phyloP scores from a whole-genome alignment of 2,797 vertebrate genomes.

The Coccyzus lansbergi region DNA sequence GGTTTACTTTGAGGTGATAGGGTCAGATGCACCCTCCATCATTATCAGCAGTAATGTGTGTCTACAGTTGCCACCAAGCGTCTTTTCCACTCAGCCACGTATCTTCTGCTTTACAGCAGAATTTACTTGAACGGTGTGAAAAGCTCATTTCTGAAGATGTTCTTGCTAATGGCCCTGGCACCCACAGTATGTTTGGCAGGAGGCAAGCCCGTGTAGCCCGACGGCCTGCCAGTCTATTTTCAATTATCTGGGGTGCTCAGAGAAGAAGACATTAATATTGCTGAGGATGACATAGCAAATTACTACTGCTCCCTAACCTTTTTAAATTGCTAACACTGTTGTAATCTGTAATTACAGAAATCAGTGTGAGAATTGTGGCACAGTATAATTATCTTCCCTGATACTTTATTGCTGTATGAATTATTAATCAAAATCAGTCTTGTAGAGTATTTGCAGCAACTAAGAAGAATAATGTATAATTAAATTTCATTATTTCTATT shows the following conservation, averaged over 20 bases:
- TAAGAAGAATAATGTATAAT: slow-evolving; percentile 83
- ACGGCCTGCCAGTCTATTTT: slow-evolving; percentile 71
- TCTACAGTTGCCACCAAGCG: not conserved
- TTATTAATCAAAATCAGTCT: slow-evolving; percentile 88
- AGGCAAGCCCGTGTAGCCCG: slow-evolving; percentile 48
- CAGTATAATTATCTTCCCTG: slow-evolving; percentile 84
- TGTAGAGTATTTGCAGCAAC: slow-evolving; percentile 84
- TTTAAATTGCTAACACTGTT: slow-evolving; percentile 84
- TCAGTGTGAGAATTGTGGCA: slow-evolving; percentile 84
- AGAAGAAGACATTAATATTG: slow-evolving; percentile 76
- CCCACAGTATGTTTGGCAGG: slow-evolving; percentile 46
- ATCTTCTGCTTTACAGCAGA: not conserved
- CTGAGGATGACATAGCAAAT: slow-evolving; percentile 84
- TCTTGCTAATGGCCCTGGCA: slow-evolving; percentile 46
- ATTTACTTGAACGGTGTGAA: slow-evolving; percentile 43
- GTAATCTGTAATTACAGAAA: slow-evolving; percentile 87
- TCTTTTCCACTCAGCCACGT: not conserved
- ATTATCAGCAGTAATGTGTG: accelerated
- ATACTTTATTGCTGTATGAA: slow-evolving; percentile 86
- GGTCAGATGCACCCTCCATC: not conserved
- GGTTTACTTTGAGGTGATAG: not conserved
- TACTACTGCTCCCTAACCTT: slow-evolving; percentile 82
- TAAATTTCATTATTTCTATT: slow-evolving; percentile 84
- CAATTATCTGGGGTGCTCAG: slow-evolving; percentile 75
- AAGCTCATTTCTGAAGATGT: slow-evolving; percentile 56